Percentiles rank a stretch among this genome's conserved stretches.
Conservation (phyloP, 30 jellyfish, hydroid and myxozoan genomes). For the Catostylus mosaicus region DNA sequence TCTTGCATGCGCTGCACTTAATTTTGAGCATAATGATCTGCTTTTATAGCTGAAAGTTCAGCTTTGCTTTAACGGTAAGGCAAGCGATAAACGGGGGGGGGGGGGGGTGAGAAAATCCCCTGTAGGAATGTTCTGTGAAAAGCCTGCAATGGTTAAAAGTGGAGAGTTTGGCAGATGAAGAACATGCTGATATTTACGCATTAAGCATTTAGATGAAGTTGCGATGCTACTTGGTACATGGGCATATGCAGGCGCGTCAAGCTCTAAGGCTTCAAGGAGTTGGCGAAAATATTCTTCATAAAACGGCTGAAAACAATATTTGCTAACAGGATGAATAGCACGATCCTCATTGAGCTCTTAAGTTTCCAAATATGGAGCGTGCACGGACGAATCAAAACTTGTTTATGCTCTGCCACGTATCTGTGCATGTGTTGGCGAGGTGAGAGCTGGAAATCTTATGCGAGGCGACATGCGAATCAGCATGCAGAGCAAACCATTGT, state of each 20-base stretch:
- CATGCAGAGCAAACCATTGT: not conserved
- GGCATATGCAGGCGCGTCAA: constrained; percentile 16
- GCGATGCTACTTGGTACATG: constrained; percentile 5
- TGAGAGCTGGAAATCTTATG: not conserved
- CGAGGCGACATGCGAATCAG: not conserved
- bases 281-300: not conserved
- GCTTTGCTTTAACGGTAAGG: constrained; percentile 41
- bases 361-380: not conserved
- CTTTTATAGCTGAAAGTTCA: constrained; percentile 1
- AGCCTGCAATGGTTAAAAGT: constrained; percentile 18
- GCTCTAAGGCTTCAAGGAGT: constrained; percentile 13
- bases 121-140: not conserved
- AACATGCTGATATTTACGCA: not conserved
- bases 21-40: no score
- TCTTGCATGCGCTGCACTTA: not conserved
- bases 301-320: not conserved
- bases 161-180: constrained; percentile 26
- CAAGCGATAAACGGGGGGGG: no score
- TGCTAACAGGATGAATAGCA: not conserved
- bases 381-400: not conserved
- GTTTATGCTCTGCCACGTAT: not conserved
- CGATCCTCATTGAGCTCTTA: not conserved
- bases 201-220: not conserved
- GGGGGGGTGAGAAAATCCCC: no score
- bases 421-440: not conserved